Base-by-base conservation (phyloP, 2,888 invertebrate genomes). In the Chloromyia formosa region DNA sequence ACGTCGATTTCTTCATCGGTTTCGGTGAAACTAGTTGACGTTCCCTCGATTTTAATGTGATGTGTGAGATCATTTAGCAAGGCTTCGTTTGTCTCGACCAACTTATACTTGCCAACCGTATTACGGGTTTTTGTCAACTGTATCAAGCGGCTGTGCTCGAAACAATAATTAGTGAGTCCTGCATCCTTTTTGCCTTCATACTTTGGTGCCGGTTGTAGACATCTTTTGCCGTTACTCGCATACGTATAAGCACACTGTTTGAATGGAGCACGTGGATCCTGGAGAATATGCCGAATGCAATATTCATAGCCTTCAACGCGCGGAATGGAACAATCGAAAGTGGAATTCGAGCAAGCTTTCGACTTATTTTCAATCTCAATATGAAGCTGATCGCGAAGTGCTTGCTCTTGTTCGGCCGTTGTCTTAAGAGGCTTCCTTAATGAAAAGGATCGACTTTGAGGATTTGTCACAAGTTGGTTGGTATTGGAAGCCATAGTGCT, bases 201-300 rank as follows among this genome's bases (percentile, higher is more conserved):
- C 82, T 90, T 91, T 0, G 92, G 91, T 1, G 94, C 93, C 0
- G 95, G 92, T 81, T 92, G 88, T n/a, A 88, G 86, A 82, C 96
- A 96, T 77, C 93, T 88, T 78, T 92, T 91, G 0, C 91, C 92
- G 77, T 90, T 93, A 71, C 88, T 89, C 35, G 89, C 80, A 83
- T 89, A 89, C 78, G 92, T 87, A 83, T 89, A 92, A 0, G 89
- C 87, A 82, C 97, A 98, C 78, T 93, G 94, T 77, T 90, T 91
- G 83, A 90, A 98, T 0, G 96, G 95, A 0, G 96, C 94, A 12
- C 86, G 88, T 5, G 92, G 89, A 83, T 97, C 97, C 79, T 92
- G 90, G 68, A 96, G 86, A 77, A 97, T 94, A 80, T 97, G 97
- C 2, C 91, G 88, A 3, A 90, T 87, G 82, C 97, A 97, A 84